phyloP scores from a whole-genome alignment of 2,888 invertebrate genomes.

The Carterocephalus palaemon region DNA sequence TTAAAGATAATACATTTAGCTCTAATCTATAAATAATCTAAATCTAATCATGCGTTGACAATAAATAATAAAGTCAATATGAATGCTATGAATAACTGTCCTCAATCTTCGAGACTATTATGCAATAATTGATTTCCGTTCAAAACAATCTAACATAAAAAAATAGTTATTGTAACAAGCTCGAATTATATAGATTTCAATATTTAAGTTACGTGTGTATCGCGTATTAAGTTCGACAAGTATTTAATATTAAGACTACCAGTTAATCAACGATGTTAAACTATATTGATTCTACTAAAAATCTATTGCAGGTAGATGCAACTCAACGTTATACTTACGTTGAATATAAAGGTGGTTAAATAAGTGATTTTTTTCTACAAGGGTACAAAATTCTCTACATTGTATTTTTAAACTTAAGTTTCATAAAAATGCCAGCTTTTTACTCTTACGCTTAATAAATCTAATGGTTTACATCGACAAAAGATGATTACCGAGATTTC shows the following conservation, averaged over 20 bases:
- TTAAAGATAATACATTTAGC: too few relatives aligned
- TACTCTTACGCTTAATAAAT: slow-evolving; percentile 1
- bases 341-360: background rate
- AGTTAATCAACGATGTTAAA: background rate
- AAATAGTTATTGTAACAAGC: background rate
- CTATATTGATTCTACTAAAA: background rate
- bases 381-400: background rate
- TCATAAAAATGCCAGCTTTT: background rate
- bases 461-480: too few relatives aligned
- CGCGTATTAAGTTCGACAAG: slow-evolving; percentile 22
- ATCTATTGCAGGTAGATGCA: too few relatives aligned
- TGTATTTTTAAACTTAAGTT: background rate
- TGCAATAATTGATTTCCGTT: too few relatives aligned
- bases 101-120: slow-evolving; percentile 15
- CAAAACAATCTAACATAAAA: slow-evolving; percentile 1
- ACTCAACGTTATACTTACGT: background rate
- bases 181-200: too few relatives aligned
- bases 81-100: background rate
- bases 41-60: too few relatives aligned
- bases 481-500: too few relatives aligned
- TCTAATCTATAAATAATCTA: too few relatives aligned
- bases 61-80: background rate
- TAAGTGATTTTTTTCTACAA: background rate
- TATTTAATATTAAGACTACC: slow-evolving; percentile 7
- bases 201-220: slow-evolving; percentile 20